Evolutionary conservation across 2,113 vertebrate species (phyloP).

Genomic region (Solenodon paradoxus): DNA sequence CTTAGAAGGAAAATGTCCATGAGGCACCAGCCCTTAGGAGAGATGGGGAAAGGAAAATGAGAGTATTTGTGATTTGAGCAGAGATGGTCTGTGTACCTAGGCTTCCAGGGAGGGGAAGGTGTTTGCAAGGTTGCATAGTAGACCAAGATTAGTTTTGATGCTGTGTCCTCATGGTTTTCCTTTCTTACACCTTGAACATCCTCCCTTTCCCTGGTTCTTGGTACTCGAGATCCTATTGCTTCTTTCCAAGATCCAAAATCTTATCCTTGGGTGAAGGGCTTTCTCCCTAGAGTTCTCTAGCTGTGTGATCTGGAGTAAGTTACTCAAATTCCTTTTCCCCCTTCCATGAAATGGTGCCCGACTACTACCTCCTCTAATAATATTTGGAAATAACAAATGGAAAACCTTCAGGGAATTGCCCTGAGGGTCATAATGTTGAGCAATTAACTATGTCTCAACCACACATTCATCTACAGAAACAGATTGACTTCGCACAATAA

Average conservation of each 20-base stretch:
- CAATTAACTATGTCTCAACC: neutral
- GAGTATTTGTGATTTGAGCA: neutral
- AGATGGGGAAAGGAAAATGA: fast-evolving
- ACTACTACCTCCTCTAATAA: neutral
- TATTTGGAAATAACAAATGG: neutral
- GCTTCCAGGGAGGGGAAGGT: neutral
- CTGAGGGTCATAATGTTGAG: neutral
- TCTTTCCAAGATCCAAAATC: neutral
- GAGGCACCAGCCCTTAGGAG: neutral
- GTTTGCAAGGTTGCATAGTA: neutral
- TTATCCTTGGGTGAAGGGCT: neutral
- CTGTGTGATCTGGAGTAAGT: neutral
- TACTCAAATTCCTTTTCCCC: neutral
- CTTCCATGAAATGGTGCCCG: neutral
- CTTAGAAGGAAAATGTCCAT: neutral
- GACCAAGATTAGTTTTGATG: neutral
- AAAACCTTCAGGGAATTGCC: neutral
- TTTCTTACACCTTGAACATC: neutral
- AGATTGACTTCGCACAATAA: neutral
- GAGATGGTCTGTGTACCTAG: neutral
- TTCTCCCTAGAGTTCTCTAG: neutral
- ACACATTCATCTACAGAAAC: neutral
- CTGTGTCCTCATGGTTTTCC: neutral
- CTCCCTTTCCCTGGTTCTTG: neutral
- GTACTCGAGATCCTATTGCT: neutral